A percentile compares a stretch with the other conserved stretches of the same genome.
Evolutionary conservation across 2,888 invertebrate species (phyloP).

Genomic region (Noctuana brunneofusca): DNA sequence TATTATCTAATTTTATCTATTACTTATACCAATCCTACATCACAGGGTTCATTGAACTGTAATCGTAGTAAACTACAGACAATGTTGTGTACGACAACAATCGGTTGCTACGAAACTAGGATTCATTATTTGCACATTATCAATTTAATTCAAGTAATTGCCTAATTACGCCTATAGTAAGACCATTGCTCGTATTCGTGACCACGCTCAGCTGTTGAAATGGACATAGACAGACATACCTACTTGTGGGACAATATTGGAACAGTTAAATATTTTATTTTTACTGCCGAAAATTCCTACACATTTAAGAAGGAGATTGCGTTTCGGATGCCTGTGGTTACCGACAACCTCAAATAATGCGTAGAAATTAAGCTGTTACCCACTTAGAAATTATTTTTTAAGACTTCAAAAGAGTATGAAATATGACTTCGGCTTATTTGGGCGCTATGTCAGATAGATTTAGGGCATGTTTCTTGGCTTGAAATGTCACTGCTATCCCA

Average conservation of each 20-base stretch:
- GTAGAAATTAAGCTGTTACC: too few relatives aligned
- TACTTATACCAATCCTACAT: background rate
- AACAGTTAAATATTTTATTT: background rate
- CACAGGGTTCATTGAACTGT: constrained; percentile 35
- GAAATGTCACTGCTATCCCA: too few relatives aligned
- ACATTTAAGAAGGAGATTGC: too few relatives aligned
- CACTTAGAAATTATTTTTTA: too few relatives aligned
- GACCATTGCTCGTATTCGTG: background rate
- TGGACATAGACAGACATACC: background rate
- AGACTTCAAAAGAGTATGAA: too few relatives aligned
- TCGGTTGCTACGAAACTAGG: constrained; percentile 36
- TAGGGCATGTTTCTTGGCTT: too few relatives aligned
- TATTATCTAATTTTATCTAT: background rate
- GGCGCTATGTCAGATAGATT: too few relatives aligned
- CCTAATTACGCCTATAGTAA: constrained; percentile 42
- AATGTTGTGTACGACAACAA: constrained; percentile 20
- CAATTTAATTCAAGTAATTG: constrained; percentile 46
- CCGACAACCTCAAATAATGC: too few relatives aligned
- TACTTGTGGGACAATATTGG: background rate
- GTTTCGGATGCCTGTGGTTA: too few relatives aligned
- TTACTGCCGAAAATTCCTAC: too few relatives aligned
- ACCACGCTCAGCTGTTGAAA: background rate
- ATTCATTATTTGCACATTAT: constrained; percentile 51
- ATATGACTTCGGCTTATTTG: too few relatives aligned
- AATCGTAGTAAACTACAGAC: constrained; percentile 22